Evolutionary conservation across 2,797 vertebrate genomes (phyloP).

Genomic region (Alca torda): DNA sequence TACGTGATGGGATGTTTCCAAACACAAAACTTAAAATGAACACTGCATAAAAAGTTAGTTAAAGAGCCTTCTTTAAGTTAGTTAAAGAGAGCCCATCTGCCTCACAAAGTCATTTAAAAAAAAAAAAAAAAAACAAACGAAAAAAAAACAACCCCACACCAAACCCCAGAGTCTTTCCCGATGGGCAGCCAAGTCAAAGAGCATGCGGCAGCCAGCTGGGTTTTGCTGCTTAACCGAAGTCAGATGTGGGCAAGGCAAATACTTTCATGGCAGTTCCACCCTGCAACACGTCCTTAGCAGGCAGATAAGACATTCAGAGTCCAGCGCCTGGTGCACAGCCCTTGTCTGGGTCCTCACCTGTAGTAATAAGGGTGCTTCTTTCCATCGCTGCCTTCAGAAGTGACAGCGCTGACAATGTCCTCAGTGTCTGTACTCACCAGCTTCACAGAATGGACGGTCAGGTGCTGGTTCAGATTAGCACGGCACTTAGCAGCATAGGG

Average conservation of each 20-base stretch:
- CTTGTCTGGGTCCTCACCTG: conserved; percentile 80
- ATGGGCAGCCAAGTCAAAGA: background rate
- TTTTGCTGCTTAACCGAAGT: background rate
- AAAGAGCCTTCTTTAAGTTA: background rate
- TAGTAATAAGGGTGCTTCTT: conserved; percentile 97
- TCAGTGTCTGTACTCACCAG: conserved; percentile 95
- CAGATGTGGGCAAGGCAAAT: background rate
- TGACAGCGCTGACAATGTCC: conserved; percentile 93
- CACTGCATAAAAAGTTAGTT: background rate
- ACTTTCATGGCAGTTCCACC: background rate
- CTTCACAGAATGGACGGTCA: conserved; percentile 98
- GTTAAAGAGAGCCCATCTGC: background rate
- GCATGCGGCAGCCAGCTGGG: background rate
- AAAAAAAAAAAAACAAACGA: background rate
- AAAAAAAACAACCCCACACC: background rate
- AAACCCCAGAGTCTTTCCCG: background rate
- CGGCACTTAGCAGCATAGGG: conserved; percentile 98
- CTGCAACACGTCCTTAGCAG: fast-evolving
- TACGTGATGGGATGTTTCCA: background rate
- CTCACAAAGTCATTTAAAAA: background rate
- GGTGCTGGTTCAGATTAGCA: conserved; percentile 98
- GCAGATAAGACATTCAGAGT: background rate
- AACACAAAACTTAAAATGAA: background rate
- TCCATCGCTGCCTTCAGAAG: conserved; percentile 86
- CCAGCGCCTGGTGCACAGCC: background rate